Evolutionary conservation across 30 jellyfish, hydroid and myxozoan genomes (phyloP).

Genomic region (Turritopsis dohrnii): DNA sequence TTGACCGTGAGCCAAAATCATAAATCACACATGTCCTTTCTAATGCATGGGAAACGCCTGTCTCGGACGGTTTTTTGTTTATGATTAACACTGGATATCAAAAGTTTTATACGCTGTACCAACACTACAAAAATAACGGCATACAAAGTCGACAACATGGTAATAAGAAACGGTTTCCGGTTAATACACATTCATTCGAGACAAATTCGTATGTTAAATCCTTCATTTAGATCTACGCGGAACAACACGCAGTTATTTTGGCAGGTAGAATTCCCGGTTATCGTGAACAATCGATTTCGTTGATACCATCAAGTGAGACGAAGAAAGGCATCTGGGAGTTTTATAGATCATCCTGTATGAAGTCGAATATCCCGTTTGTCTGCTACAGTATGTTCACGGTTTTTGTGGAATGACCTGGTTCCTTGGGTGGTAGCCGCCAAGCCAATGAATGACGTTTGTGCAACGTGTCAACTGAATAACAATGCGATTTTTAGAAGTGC

Average conservation of each 20-base stretch:
- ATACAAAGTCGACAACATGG: too few species aligned
- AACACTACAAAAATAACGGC: not conserved
- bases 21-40: too few species aligned
- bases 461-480: too few species aligned
- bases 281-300: not conserved
- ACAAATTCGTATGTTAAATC: not conserved
- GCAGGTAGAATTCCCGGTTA: not conserved
- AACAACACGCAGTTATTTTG: not conserved
- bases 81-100: not conserved
- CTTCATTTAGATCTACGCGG: not conserved
- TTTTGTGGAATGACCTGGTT: too few species aligned
- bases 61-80: not conserved
- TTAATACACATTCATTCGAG: too few species aligned
- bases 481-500: too few species aligned
- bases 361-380: not conserved
- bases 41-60: not conserved
- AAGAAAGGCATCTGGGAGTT: not conserved
- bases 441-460: too few species aligned
- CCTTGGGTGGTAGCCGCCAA: too few species aligned
- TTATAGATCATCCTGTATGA: not conserved
- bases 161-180: too few species aligned
- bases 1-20: too few species aligned
- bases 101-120: not conserved
- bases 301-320: not conserved
- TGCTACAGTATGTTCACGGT: too few species aligned